Evolutionary conservation across 2,888 invertebrate species (phyloP), one percentile per base, ranked within the genome.

Genomic region (Andrena dorsata): DNA sequence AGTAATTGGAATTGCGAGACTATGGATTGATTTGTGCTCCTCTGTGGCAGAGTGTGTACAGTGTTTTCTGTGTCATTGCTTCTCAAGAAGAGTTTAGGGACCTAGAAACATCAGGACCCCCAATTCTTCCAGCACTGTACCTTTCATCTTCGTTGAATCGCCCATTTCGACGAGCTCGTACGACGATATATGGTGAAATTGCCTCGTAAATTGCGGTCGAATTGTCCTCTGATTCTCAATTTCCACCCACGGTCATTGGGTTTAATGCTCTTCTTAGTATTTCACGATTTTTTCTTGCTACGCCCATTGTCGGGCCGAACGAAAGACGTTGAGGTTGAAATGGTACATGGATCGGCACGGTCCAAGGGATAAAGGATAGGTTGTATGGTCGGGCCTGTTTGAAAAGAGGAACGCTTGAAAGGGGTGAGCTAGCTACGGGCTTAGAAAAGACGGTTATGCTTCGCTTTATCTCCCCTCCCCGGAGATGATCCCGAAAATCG

Each of bases 321-420:
- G 72, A 73, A 65, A 77, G 81, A 77, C 77, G 82, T 76, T 76
- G 70, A 41, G 61, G 41, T 47, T 63, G 66, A 41, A 73, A 61
- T 63, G 51, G 65, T 56, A 28, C 30, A 23, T 28, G 41, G 35
- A 23, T 53, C 51, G 35, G 35, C 32, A 51, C 63, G 58, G 41
- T 20, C 16, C 64, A 49, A 58, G 30, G 68, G 49, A 74, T 78
- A 68, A 69, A 74, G 49, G 69, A 64, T 26, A 26, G n/a, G 60
- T 49, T 72, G 79, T 70, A 60, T 47, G 64, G 69, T 66, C 56
- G 76, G 81, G 56, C 63, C 58, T n/a, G n/a, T 49, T 73, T 83
- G 81, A 77, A 81, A 74, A 71, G 74, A 41, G 64, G 41, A 71
- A 77, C 81, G 68, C 23, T 76, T 63, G 65, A 77, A 83, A 77